Evolutionary conservation across 2,797 vertebrate genomes (phyloP).

Genomic region (Mallotus villosus): DNA sequence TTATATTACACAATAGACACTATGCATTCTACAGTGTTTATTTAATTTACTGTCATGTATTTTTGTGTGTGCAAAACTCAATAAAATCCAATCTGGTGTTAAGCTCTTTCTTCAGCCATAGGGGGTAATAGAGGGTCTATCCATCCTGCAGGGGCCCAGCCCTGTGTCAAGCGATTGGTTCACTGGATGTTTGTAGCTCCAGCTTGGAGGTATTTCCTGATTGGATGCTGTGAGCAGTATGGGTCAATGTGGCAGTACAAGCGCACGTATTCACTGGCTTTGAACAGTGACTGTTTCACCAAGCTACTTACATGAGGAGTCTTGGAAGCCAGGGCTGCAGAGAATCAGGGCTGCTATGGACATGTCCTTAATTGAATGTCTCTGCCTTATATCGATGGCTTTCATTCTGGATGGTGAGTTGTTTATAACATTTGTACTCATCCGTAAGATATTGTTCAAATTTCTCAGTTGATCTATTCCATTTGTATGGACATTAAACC

Average conservation of each 20-base stretch:
- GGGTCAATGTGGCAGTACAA: slow-evolving; percentile 67
- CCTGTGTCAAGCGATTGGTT: slow-evolving; percentile 59
- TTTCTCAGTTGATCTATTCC: not conserved
- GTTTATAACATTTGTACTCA: not conserved
- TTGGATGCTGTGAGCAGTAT: slow-evolving; percentile 63
- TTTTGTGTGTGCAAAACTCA: not conserved
- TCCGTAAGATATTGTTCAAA: not conserved
- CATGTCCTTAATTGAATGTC: slow-evolving; percentile 37
- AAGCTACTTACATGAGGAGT: slow-evolving; percentile 58
- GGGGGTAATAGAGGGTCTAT: slow-evolving; percentile 19
- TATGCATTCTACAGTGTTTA: no score
- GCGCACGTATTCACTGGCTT: slow-evolving; percentile 65
- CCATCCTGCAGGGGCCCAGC: slow-evolving; percentile 18
- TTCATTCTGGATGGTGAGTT: slow-evolving; percentile 59
- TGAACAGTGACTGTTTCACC: slow-evolving; percentile 66
- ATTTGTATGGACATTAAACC: not conserved
- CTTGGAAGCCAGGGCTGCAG: slow-evolving; percentile 47
- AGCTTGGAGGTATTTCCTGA: slow-evolving; percentile 68
- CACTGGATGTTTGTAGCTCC: slow-evolving; percentile 62
- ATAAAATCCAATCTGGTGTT: not conserved
- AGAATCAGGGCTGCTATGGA: slow-evolving; percentile 55
- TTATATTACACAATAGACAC: no score
- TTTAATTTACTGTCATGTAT: no score
- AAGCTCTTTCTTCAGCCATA: slow-evolving; percentile 22
- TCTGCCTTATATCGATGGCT: not conserved